These are phyloP conservation scores for Parnassius mnemosyne DNA, from an alignment of 2,888 invertebrate genomes.

Conservation along the genomic window DNA sequence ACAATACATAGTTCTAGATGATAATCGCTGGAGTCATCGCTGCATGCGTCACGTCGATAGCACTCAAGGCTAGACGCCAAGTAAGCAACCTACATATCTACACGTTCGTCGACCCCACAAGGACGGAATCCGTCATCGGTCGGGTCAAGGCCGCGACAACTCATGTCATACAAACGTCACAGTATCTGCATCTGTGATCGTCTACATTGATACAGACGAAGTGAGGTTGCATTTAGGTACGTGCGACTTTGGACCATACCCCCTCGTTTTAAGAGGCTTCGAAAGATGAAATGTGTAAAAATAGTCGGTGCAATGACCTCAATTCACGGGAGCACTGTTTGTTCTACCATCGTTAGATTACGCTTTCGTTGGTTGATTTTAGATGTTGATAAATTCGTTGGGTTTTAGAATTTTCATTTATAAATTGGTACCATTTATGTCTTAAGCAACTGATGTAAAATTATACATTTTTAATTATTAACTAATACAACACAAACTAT, in stretches of 20 bases:
- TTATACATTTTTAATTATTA: no score
- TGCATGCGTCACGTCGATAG: slow-evolving; percentile 18
- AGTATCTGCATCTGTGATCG: slow-evolving; percentile 75
- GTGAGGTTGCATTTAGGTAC: slow-evolving; percentile 36
- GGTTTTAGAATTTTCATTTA: slow-evolving; percentile 6
- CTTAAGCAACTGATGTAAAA: no score
- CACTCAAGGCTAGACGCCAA: slow-evolving; percentile 30
- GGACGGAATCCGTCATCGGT: slow-evolving; percentile 76
- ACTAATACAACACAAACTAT: no score
- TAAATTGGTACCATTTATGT: no score
- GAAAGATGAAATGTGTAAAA: slow-evolving; percentile 41
- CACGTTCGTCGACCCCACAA: slow-evolving; percentile 69
- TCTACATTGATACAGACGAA: slow-evolving; percentile 62
- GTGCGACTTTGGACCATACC: slow-evolving; percentile 54
- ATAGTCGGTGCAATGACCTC: slow-evolving; percentile 70
- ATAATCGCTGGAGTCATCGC: slow-evolving; percentile 21
- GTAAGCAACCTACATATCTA: slow-evolving; percentile 51
- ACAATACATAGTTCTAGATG: slow-evolving; percentile 7
- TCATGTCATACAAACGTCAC: slow-evolving; percentile 63
- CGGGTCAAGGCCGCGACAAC: slow-evolving; percentile 71
- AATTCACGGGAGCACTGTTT: slow-evolving; percentile 48
- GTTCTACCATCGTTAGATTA: slow-evolving; percentile 56
- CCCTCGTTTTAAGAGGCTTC: slow-evolving; percentile 46
- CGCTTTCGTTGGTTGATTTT: slow-evolving; percentile 66
- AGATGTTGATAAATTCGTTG: slow-evolving; percentile 38